Evolutionary conservation across 1,140 invertebrate species (phyloP).

Genomic region (Cardiocondyla obscurior): DNA sequence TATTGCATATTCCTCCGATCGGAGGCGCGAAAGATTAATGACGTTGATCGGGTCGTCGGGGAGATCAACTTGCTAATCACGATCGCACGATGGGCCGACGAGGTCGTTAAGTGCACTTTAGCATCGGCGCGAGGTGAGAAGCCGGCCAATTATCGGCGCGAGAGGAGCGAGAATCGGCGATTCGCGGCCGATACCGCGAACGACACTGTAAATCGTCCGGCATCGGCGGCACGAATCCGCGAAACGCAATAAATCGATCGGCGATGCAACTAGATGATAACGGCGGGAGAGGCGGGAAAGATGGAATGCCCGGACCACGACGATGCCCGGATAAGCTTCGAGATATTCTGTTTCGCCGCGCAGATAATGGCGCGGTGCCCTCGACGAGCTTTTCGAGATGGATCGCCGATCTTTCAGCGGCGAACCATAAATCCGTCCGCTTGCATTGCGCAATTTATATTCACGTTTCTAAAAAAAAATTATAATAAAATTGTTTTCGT

Average conservation of each 20-base stretch:
- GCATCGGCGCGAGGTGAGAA: conserved; percentile 37
- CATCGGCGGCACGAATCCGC: conserved; percentile 3
- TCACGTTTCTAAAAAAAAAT: no score
- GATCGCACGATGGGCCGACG: conserved; percentile 11
- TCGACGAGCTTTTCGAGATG: background rate
- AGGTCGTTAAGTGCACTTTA: conserved; percentile 18
- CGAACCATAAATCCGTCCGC: background rate
- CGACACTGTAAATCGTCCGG: conserved; percentile 35
- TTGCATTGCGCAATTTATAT: background rate
- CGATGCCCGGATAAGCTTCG: conserved; percentile 26
- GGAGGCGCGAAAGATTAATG: background rate
- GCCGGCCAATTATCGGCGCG: conserved; percentile 32
- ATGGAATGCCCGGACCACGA: conserved; percentile 12
- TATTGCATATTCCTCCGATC: background rate
- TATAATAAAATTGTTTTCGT: background rate
- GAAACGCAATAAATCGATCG: conserved; percentile 52
- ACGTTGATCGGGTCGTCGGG: conserved; percentile 14
- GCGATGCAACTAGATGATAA: conserved; percentile 36
- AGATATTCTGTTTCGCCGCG: conserved; percentile 20
- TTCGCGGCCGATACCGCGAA: conserved; percentile 16
- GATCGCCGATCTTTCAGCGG: background rate
- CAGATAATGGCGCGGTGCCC: conserved; percentile 14
- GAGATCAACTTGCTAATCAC: background rate
- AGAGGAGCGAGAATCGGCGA: conserved; percentile 8
- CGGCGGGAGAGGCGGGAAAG: background rate